A percentile compares a stretch with the other conserved stretches of the same genome.
These are phyloP conservation scores for Bufo bufo DNA, from an alignment of 2,113 vertebrate genomes.

Conservation along the genomic window DNA sequence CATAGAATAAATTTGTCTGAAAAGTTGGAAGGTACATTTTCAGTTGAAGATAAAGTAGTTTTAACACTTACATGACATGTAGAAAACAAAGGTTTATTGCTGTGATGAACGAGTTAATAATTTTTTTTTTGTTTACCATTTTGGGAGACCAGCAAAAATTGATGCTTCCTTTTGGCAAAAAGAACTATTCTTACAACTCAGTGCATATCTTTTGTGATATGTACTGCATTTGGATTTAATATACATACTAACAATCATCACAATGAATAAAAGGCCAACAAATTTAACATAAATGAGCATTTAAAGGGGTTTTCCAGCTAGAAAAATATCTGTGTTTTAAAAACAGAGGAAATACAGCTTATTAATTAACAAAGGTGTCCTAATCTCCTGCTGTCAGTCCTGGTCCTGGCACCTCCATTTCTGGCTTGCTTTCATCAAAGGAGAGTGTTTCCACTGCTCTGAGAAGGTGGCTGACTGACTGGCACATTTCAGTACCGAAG, in stretches of 20 bases:
- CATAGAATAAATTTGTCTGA: background rate
- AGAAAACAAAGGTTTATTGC: conserved; percentile 28
- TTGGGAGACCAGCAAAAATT: background rate
- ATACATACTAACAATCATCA: background rate
- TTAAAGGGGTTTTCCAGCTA: too few relatives aligned
- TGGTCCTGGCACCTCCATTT: too few relatives aligned
- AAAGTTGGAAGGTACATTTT: background rate
- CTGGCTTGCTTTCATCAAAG: too few relatives aligned
- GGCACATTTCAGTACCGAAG: too few relatives aligned
- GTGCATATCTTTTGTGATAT: background rate
- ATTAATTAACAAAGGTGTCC: too few relatives aligned
- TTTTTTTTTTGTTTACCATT: background rate
- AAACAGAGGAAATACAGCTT: too few relatives aligned
- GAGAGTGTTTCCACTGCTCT: too few relatives aligned
- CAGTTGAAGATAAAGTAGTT: conserved; percentile 15
- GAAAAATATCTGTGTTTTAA: too few relatives aligned
- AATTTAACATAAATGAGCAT: background rate
- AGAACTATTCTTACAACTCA: background rate
- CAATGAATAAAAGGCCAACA: background rate
- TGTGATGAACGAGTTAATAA: conserved; percentile 5
- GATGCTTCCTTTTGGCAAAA: background rate
- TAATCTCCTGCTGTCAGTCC: too few relatives aligned
- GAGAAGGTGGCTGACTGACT: too few relatives aligned
- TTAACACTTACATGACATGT: background rate
- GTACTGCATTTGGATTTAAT: background rate